Conservation (phyloP, 1,140 invertebrate species). For the Zophobas atratus region DNA sequence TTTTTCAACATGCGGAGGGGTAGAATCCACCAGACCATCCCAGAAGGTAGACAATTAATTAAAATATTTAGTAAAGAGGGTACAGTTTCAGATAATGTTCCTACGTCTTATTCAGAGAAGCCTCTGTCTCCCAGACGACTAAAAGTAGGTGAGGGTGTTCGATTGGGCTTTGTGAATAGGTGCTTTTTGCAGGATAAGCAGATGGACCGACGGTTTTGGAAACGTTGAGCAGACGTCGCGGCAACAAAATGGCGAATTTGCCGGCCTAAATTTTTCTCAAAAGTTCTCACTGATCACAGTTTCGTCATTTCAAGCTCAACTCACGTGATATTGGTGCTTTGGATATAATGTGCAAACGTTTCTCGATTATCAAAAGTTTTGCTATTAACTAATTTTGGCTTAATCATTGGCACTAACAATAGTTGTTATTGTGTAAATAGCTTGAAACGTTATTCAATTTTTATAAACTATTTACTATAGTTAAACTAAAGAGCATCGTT, state of each 20-base stretch:
- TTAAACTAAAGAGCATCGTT: constrained; percentile 32
- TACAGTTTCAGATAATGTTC: constrained; percentile 61
- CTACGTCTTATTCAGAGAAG: constrained; percentile 63
- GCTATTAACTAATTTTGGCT: constrained; percentile 38
- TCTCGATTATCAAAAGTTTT: constrained; percentile 34
- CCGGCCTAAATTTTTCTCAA: constrained; percentile 60
- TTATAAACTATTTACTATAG: constrained; percentile 43
- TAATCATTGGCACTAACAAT: constrained; percentile 45
- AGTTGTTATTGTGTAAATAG: constrained; percentile 42
- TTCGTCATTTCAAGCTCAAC: constrained; percentile 55
- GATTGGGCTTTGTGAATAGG: constrained; percentile 10
- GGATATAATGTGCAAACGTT: constrained; percentile 39
- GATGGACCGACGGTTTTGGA: constrained; percentile 71
- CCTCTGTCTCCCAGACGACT: constrained; percentile 69
- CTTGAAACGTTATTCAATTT: constrained; percentile 49
- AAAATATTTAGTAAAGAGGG: constrained; percentile 64
- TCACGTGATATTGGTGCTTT: constrained; percentile 56
- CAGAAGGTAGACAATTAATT: constrained; percentile 64
- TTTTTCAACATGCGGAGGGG: constrained; percentile 69
- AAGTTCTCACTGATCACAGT: constrained; percentile 18
- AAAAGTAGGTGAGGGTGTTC: constrained; percentile 65
- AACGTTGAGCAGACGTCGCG: constrained; percentile 71
- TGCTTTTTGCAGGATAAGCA: constrained; percentile 69
- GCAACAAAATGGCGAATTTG: constrained; percentile 60
- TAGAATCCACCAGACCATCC: constrained; percentile 67